Percentiles rank a stretch among this genome's conserved stretches.
These are phyloP conservation scores for Rhinatrema bivittatum DNA, from an alignment of 2,797 vertebrate species.

Conservation along the genomic window DNA sequence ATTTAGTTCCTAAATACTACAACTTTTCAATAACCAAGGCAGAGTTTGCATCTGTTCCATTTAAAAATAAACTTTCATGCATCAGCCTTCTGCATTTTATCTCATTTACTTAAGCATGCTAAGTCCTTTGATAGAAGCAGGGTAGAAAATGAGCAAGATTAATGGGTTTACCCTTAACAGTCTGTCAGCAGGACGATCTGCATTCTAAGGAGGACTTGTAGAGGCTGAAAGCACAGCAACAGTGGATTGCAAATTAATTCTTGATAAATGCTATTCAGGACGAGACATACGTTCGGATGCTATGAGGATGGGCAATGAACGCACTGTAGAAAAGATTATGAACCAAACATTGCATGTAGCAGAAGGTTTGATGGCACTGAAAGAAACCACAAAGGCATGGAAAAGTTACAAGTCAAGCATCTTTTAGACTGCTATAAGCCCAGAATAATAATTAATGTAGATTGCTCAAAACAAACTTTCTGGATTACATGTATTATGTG, in stretches of 20 bases:
- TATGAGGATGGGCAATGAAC: not conserved
- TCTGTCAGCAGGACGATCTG: not conserved
- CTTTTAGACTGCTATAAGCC: no score
- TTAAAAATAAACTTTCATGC: not conserved
- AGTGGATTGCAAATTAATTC: conserved; percentile 5
- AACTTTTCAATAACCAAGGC: not conserved
- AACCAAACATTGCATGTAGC: no score
- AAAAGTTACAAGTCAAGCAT: no score
- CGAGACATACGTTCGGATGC: conserved; percentile 7
- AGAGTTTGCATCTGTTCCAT: not conserved
- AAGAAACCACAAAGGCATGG: no score
- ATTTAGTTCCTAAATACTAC: accelerated
- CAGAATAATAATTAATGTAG: no score
- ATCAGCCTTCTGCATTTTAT: not conserved
- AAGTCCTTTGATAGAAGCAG: not conserved
- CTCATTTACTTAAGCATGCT: not conserved
- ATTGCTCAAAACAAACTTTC: no score
- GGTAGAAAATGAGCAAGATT: conserved; percentile 4
- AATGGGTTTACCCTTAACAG: conserved; percentile 5
- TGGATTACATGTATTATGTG: no score
- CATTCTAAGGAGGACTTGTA: conserved; percentile 6
- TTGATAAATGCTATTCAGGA: conserved; percentile 7
- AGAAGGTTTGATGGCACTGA: no score
- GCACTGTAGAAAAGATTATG: no score
- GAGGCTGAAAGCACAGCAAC: not conserved